Base-by-base conservation (phyloP, 2,888 invertebrate species). In the Phyllotreta cruciferae region DNA sequence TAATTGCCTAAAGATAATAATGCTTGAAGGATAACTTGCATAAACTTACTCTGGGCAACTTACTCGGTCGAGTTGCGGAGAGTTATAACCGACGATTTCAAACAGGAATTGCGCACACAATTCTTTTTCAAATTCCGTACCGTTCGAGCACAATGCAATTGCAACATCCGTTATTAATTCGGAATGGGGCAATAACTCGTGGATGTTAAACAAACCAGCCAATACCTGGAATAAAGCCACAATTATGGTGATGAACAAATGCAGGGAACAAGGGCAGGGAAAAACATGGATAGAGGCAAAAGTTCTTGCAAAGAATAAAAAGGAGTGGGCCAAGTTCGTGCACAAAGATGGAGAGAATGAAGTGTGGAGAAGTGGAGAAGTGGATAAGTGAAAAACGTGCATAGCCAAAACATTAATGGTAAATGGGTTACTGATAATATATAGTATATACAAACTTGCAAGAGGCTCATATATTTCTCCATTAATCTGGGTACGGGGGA, bases 31-130 rank as follows among this genome's bases (percentile, higher is more conserved):
- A 24, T 4, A 24, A 24, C 24, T 24, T 24, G 24, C 24, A 24
- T 24, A 24, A 24, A 24, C 24, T 24, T 24, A 4, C 4, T 3
- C 4, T 3, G 7, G 14, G 49, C 8, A 39, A 62, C 65, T 60
- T 56, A 69, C 69, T 36, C 38, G 58, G 14, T 67, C 49, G 6
- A 69, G n/a, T 56, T 67, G 56, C 1, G 63, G 60, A 13, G 56
- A 38, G 52, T 69, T 55, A 8, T 36, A 61, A 38, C 67, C 69
- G 13, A 6, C 35, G 1, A 66, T 1, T 1, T 41, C 45, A 50
- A 60, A 66, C 14, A 67, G 1, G 1, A 67, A 37, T 6, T 37
- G 39, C 3, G 53, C 64, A 53, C 68, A 68, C 1, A 58, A 3
- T 45, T 64, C 62, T 35, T 56, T 56, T 0, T n/a, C n/a, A n/a